These are phyloP conservation scores for Amblyjoppa proteus DNA, from an alignment of 2,888 invertebrate species.

Conservation along the genomic window DNA sequence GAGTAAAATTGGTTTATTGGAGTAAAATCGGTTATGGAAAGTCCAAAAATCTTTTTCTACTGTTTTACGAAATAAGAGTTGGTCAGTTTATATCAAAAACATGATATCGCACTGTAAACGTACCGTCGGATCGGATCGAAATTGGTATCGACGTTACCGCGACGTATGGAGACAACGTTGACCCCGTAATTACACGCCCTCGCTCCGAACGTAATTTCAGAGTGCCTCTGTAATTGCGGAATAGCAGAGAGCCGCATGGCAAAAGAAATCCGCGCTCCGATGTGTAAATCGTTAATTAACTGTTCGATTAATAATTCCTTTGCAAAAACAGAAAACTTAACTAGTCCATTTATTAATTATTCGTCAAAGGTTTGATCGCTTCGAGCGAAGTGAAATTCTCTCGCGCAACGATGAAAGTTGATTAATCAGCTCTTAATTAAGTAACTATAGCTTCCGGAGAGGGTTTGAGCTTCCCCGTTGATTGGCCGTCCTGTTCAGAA, in stretches of 20 bases:
- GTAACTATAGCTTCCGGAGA: neutral
- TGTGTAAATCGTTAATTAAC: neutral
- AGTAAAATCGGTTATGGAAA: no score
- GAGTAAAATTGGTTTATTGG: no score
- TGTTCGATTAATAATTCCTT: neutral
- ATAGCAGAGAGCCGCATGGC: no score
- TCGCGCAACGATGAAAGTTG: neutral
- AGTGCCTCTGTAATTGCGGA: neutral
- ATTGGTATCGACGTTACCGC: neutral
- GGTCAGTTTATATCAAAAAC: no score
- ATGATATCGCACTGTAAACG: no score
- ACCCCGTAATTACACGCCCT: no score
- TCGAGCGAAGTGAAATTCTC: neutral
- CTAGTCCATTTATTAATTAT: neutral
- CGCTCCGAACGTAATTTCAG: neutral
- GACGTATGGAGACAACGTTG: neutral
- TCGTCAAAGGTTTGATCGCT: neutral
- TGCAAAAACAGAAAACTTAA: neutral
- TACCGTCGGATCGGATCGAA: neutral
- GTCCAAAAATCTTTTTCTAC: no score
- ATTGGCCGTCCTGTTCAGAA: neutral
- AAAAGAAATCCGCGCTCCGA: neutral
- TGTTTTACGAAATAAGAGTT: no score
- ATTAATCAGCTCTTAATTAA: conserved; percentile 15
- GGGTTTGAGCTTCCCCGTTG: neutral